phyloP scores from a whole-genome alignment of 2,888 invertebrate genomes.

The Hirtodrosophila histrioides region DNA sequence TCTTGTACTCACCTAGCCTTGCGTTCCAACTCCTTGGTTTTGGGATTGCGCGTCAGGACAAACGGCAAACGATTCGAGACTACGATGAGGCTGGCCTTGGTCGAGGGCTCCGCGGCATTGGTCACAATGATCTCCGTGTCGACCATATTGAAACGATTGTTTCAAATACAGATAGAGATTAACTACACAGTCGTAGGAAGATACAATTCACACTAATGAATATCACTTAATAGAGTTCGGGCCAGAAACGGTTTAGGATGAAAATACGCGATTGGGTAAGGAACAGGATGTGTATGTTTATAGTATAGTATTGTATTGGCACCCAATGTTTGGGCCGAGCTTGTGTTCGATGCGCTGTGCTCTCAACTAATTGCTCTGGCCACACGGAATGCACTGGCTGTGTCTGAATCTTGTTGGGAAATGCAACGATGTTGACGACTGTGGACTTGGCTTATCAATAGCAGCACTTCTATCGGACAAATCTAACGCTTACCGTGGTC shows the following conservation, averaged over 20 bases:
- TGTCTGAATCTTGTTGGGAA: slow-evolving; percentile 24
- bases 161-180: slow-evolving; percentile 4
- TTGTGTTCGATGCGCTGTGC: slow-evolving; percentile 42
- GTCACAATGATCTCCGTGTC: slow-evolving; percentile 84
- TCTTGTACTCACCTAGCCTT: slow-evolving; percentile 90
- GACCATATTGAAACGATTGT: slow-evolving; percentile 66
- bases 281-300: no score
- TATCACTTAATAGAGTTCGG: slow-evolving; percentile 7
- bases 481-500: slow-evolving; percentile 45
- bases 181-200: no score
- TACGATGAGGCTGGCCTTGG: slow-evolving; percentile 92
- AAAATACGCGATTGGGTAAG: slow-evolving; percentile 7
- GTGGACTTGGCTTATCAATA: slow-evolving; percentile 52
- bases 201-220: slow-evolving; percentile 4
- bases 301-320: background rate
- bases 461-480: slow-evolving; percentile 45
- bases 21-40: slow-evolving; percentile 89
- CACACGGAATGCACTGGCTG: slow-evolving; percentile 50
- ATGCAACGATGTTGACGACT: slow-evolving; percentile 50
- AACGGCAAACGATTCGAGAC: slow-evolving; percentile 96
- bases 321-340: slow-evolving; percentile 24
- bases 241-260: no score
- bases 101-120: slow-evolving; percentile 77
- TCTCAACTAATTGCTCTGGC: slow-evolving; percentile 49
- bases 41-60: slow-evolving; percentile 90